phyloP scores from a whole-genome alignment of 2,888 invertebrate genomes.

The Coleophora deauratella region DNA sequence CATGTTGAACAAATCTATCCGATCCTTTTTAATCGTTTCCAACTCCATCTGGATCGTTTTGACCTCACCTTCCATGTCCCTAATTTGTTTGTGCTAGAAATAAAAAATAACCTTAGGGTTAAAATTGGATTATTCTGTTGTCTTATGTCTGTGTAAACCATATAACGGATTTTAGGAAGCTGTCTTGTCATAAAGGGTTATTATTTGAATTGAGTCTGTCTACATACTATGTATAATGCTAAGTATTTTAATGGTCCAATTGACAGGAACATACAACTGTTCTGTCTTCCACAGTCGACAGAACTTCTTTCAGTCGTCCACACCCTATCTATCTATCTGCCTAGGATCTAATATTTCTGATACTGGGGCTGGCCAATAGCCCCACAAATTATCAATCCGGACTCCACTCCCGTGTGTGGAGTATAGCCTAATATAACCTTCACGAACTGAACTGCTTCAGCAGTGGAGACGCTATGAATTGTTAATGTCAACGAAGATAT shows the following conservation, averaged over 20 bases:
- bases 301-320: too few species aligned
- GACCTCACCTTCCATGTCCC: conserved; percentile 58
- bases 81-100: conserved; percentile 53
- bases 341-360: too few species aligned
- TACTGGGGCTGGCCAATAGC: too few species aligned
- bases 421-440: too few species aligned
- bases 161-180: conserved; percentile 3
- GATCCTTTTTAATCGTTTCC: conserved; percentile 42
- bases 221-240: neutral
- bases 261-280: neutral
- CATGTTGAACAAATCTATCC: conserved; percentile 28
- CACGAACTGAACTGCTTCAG: too few species aligned
- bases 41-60: conserved; percentile 58
- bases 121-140: neutral
- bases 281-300: neutral
- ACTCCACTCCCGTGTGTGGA: too few species aligned
- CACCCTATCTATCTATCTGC: too few species aligned
- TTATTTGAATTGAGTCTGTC: neutral
- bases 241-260: neutral
- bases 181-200: neutral
- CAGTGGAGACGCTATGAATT: too few species aligned
- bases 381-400: too few species aligned
- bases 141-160: conserved; percentile 11
- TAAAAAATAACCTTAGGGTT: neutral
- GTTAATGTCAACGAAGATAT: too few species aligned